Conservation (phyloP, 2,888 invertebrate species). For the Xestia sexstrigata region DNA sequence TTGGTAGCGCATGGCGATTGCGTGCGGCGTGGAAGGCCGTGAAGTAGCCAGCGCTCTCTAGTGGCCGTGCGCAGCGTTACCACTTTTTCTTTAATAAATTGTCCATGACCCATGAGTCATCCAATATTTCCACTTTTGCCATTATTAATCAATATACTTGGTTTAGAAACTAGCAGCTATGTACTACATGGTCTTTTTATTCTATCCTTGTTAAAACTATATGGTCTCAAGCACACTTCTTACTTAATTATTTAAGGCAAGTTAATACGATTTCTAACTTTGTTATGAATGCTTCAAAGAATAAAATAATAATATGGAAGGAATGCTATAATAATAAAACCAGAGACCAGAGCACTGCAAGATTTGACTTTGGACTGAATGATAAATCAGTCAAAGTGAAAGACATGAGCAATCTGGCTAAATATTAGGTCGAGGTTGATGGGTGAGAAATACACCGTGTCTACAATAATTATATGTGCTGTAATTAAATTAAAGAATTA, state of each 20-base stretch:
- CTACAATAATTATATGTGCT: neutral
- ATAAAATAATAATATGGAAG: too few relatives aligned
- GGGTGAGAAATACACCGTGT: neutral
- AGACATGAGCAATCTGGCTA: neutral
- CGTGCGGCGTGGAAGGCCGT: conserved; percentile 3
- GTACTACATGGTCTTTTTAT: neutral
- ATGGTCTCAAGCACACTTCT: neutral
- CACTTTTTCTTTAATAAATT: conserved; percentile 22
- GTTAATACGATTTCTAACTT: neutral
- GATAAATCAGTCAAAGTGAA: neutral
- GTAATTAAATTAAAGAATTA: conserved; percentile 46
- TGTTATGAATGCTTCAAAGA: neutral
- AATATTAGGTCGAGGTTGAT: neutral
- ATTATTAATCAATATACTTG: neutral
- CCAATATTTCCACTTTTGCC: neutral
- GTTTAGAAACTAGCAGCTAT: neutral
- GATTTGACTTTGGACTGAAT: neutral
- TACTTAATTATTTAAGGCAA: neutral
- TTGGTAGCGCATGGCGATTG: conserved; percentile 24
- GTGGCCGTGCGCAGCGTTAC: conserved; percentile 11
- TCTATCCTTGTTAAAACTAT: neutral
- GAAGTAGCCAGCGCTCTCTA: conserved; percentile 35
- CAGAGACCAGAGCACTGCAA: neutral
- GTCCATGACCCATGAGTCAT: too few relatives aligned
- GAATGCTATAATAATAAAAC: too few relatives aligned